phyloP scores from a whole-genome alignment of 2,797 vertebrate species.

The Sus cebifrons region DNA sequence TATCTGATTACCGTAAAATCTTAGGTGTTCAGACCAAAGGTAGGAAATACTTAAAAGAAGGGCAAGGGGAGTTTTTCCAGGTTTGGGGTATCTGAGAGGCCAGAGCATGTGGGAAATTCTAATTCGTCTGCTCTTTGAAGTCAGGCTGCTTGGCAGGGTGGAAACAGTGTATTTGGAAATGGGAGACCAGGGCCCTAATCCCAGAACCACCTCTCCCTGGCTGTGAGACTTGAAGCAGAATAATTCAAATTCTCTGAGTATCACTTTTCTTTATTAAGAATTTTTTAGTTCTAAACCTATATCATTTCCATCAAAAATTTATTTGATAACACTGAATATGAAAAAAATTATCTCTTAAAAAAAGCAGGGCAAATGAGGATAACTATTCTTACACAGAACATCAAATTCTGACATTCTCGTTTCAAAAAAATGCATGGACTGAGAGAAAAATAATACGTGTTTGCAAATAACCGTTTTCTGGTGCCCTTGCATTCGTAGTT shows the following conservation, averaged over 20 bases:
- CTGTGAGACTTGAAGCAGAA: neutral
- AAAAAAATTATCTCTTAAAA: neutral
- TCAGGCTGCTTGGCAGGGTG: neutral
- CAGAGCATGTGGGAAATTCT: neutral
- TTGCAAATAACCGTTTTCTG: conserved; percentile 79
- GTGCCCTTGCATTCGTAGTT: conserved; percentile 75
- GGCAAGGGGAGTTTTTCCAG: neutral
- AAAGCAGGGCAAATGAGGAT: conserved; percentile 13
- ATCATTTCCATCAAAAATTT: conserved; percentile 20
- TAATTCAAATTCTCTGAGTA: conserved; percentile 37
- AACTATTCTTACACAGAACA: neutral
- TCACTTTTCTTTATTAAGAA: conserved; percentile 45
- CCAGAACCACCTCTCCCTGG: neutral
- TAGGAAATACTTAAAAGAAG: neutral
- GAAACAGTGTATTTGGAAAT: neutral
- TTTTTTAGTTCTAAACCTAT: neutral
- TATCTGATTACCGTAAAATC: neutral
- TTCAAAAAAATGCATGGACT: neutral
- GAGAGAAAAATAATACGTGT: conserved; percentile 69
- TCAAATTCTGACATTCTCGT: conserved; percentile 40
- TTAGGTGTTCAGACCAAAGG: neutral
- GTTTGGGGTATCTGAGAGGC: neutral
- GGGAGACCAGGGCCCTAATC: neutral
- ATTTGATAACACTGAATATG: neutral
- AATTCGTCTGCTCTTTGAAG: neutral